These are phyloP conservation scores for Chrysochloris asiatica DNA, from an alignment of 2,113 vertebrate genomes.

Conservation along the genomic window DNA sequence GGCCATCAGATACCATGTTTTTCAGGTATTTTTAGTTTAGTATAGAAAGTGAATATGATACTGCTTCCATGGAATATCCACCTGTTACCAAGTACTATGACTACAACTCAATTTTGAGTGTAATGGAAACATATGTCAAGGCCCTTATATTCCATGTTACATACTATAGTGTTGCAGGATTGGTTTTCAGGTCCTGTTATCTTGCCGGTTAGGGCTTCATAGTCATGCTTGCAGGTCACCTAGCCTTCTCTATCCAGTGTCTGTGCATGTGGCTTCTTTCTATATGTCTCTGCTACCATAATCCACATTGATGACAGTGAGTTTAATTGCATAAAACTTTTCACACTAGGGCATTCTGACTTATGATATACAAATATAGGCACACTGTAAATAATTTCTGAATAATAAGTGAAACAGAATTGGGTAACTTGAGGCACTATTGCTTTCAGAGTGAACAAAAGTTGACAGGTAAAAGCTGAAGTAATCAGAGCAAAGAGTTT, in stretches of 20 bases:
- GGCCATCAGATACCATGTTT: not conserved
- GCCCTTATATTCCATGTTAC: not conserved
- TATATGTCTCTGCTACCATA: not conserved
- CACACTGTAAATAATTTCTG: slow-evolving; percentile 18
- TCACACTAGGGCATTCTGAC: not conserved
- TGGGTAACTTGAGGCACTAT: not conserved
- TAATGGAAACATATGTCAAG: not conserved
- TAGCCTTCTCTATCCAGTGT: not conserved
- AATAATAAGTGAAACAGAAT: not conserved
- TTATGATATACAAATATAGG: not conserved
- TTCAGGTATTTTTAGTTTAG: not conserved
- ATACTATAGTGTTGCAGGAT: no score
- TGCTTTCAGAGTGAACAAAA: not conserved
- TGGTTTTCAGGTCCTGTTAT: not conserved
- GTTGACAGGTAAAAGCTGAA: no score
- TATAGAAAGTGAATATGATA: not conserved
- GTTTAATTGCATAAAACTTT: not conserved
- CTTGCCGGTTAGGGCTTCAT: no score
- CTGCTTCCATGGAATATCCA: not conserved
- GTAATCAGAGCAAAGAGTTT: no score
- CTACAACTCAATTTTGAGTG: not conserved
- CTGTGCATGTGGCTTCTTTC: not conserved
- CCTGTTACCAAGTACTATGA: not conserved
- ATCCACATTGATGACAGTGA: not conserved
- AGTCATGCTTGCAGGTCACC: not conserved